Evolutionary conservation across 2,113 vertebrate species (phyloP), one percentile per base, ranked within the genome.

Genomic region (Silurus glanis): DNA sequence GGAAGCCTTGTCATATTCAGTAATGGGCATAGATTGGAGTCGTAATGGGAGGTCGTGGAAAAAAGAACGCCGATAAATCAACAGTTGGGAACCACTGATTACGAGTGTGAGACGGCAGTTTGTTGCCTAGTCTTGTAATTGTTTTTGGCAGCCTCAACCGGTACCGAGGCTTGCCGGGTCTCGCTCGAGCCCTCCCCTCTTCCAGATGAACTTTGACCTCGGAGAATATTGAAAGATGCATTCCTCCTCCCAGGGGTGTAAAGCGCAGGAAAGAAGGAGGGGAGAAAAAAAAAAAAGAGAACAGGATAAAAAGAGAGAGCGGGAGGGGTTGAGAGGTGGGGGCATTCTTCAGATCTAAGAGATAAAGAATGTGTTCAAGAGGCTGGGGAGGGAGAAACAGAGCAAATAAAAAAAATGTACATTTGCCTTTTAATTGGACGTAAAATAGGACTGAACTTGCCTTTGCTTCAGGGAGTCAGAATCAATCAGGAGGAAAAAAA

Each of bases 1-100:
- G 7, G 85, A 83, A 86, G 85, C 92, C 91, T 88, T 92, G 93
- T 95, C 94, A 94, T 94, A 94, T 94, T 93, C 95, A 90, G 93
- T 95, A 95, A 95, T 95, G 93, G 94, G 93, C 93, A 93, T 92
- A 94, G 94, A 94, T 94, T 92, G 92, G 91, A 89, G 90, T 90
- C 91, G 91, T 95, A 94, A 94, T 94, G 94, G 83, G 92, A 94
- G 94, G 93, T 94, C 92, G 92, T 92, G 90, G 87, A 93, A 82
- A 83, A 67, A 53, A 10, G 92, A 94, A 93, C 86, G 90, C 91
- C 91, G 87, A 95, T 95, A 95, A 95, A 95, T 95, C 94, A 93
- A 87, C 84, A 83, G 67, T 91, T 84, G 90, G 81, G 91, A 94
- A 92, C 92, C 93, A 92, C 86, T 93, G 93, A 95, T 95, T 94